These are phyloP conservation scores for Pharmacophagus antenor DNA, from an alignment of 2,888 invertebrate genomes.

Conservation along the genomic window DNA sequence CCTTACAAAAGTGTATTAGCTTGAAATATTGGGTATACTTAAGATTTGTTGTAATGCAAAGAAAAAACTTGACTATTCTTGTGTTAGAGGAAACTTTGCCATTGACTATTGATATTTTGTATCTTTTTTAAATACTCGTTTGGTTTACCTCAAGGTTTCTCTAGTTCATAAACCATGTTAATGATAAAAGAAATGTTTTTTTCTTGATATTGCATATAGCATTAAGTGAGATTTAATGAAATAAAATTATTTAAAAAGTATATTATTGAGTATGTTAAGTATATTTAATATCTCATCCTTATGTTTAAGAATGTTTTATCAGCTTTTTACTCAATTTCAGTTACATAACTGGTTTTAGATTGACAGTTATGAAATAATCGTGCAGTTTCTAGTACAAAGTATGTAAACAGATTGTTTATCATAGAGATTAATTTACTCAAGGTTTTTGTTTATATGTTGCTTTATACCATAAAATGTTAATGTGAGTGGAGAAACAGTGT, in stretches of 20 bases:
- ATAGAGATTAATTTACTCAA: neutral
- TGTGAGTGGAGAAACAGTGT: slow-evolving; percentile 21
- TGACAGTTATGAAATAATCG: neutral
- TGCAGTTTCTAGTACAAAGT: slow-evolving; percentile 11
- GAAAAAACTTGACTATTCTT: neutral
- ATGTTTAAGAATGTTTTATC: neutral
- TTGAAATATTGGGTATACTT: slow-evolving; percentile 32
- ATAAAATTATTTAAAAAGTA: neutral
- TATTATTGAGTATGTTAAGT: neutral
- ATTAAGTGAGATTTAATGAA: neutral
- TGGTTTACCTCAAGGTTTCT: too few relatives aligned
- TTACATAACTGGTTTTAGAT: neutral
- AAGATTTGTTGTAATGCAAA: neutral
- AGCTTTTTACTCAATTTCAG: neutral
- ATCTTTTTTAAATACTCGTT: too few relatives aligned
- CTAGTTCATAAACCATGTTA: too few relatives aligned
- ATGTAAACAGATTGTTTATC: neutral
- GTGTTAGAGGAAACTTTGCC: too few relatives aligned
- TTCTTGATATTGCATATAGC: too few relatives aligned
- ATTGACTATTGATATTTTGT: too few relatives aligned
- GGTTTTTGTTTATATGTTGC: neutral
- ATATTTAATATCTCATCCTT: neutral
- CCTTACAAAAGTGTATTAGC: slow-evolving; percentile 43
- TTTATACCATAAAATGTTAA: neutral
- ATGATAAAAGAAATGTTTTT: too few relatives aligned